Percentiles rank a stretch among this genome's conserved stretches.
These are phyloP conservation scores for Morpho helenor DNA, from an alignment of 2,888 invertebrate species.

Conservation along the genomic window DNA sequence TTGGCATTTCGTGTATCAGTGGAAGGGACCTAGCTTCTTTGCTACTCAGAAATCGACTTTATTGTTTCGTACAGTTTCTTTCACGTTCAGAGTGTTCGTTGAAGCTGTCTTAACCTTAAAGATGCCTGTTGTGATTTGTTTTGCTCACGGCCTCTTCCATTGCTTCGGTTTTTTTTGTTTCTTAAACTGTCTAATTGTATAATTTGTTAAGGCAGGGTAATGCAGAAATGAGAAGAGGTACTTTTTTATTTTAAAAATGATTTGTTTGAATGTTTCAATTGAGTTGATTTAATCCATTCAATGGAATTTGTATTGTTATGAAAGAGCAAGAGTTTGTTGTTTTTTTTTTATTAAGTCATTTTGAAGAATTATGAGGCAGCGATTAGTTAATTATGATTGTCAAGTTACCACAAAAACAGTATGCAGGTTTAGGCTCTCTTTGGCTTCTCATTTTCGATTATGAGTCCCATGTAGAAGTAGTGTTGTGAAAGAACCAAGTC, in stretches of 20 bases:
- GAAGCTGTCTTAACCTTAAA: slow-evolving; percentile 54
- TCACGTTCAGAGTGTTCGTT: slow-evolving; percentile 31
- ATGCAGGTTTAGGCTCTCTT: slow-evolving; percentile 74
- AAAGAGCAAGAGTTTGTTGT: slow-evolving; percentile 72
- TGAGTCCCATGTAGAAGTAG: slow-evolving; percentile 9
- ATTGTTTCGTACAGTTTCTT: slow-evolving; percentile 36
- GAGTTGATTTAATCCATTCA: slow-evolving; percentile 75
- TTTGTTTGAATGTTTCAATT: slow-evolving; percentile 76
- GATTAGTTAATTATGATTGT: slow-evolving; percentile 65
- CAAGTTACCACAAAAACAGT: slow-evolving; percentile 75
- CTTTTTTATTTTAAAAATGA: slow-evolving; percentile 65
- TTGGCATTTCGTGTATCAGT: slow-evolving; percentile 72
- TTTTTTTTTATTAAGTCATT: slow-evolving; percentile 73
- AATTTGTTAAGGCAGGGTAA: slow-evolving; percentile 77
- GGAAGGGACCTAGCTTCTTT: slow-evolving; percentile 56
- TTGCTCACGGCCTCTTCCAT: slow-evolving; percentile 76
- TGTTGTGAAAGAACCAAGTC: slow-evolving; percentile 36
- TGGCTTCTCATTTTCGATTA: slow-evolving; percentile 48
- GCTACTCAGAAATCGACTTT: slow-evolving; percentile 50
- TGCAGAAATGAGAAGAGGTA: slow-evolving; percentile 76
- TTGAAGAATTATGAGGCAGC: slow-evolving; percentile 68
- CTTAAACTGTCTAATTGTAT: slow-evolving; percentile 73
- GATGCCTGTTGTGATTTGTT: slow-evolving; percentile 68
- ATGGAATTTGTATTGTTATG: slow-evolving; percentile 76
- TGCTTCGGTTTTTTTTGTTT: slow-evolving; percentile 62